phyloP scores from a whole-genome alignment of 2,113 vertebrate genomes.

The Bubo scandiacus region DNA sequence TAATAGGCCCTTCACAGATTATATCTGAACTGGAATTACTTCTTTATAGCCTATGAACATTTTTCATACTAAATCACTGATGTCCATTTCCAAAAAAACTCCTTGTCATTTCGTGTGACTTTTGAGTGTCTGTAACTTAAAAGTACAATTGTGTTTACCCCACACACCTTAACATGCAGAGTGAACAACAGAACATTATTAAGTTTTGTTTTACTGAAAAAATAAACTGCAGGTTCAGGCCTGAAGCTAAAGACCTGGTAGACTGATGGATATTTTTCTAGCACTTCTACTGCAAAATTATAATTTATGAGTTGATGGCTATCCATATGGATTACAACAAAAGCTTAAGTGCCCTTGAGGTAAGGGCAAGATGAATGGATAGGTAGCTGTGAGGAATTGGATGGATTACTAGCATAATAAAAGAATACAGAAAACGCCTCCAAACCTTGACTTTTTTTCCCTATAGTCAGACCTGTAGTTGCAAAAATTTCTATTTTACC shows the following conservation, averaged over 20 bases:
- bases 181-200: not conserved
- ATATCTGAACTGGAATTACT: constrained; percentile 41
- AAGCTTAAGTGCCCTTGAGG: not conserved
- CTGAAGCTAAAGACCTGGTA: not conserved
- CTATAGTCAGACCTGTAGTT: not conserved
- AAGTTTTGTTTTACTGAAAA: not conserved
- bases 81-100: not conserved
- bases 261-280: not conserved
- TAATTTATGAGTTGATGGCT: not conserved
- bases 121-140: not conserved
- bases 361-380: not conserved
- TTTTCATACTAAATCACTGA: not conserved
- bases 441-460: not conserved
- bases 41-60: not conserved
- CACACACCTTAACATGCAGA: not conserved
- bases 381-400: not conserved
- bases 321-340: not conserved
- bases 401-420: not conserved
- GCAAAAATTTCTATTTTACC: not conserved
- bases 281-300: not conserved
- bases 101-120: not conserved
- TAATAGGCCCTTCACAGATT: constrained; percentile 39
- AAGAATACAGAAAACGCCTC: not conserved
- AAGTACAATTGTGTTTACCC: not conserved
- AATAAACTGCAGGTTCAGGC: not conserved